Base-by-base conservation (phyloP, 2,113 vertebrate species). In the Tringa solitaria region DNA sequence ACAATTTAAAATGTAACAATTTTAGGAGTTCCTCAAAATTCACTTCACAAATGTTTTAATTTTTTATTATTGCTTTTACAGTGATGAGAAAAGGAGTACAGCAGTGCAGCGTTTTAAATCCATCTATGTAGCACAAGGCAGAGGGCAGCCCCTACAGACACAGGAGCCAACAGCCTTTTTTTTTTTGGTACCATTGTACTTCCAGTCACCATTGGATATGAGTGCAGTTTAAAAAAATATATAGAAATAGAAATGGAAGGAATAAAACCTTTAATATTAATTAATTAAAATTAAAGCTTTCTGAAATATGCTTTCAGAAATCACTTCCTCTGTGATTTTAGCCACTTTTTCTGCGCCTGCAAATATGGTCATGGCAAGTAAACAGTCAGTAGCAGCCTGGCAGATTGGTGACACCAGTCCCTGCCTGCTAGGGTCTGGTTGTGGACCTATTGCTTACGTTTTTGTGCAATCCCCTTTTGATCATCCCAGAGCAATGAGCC, bases 361-460 rank as follows among this genome's bases (percentile, higher is more conserved):
- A n/a, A 22, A 33, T 7, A 23, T 0, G 4, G 5, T 8, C 16
- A 28, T 28, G 2, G 0, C 23, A 56, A 81, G 21, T 8, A 15
- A 35, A 33, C 3, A 8, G 32, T 2, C 59, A 30, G 7, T 14
- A 15, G 32, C 9, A 16, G 6, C 45, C 30, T 12, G 28, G 33
- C 6, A 1, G 16, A 3, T 3, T 26, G 43, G 22, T 4, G 41
- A 56, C 48, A 23, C 27, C 35, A 8, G 0, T 27, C 24, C 37
- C 46, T 32, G 14, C n/a, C 32, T 28, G 27, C 21, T 1, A 8
- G 26, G 21, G 23, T 53, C 51, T 53, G 53, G 9, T 12, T 28
- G 43, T 2, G 46, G 24, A 60, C 28, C 33, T 15, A 8, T 6
- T 28, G 18, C 4, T 45, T 54, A 16, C 0, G 0, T 15, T 6